phyloP scores from a whole-genome alignment of 2,888 invertebrate species.

The Hypolimnas misippus region DNA sequence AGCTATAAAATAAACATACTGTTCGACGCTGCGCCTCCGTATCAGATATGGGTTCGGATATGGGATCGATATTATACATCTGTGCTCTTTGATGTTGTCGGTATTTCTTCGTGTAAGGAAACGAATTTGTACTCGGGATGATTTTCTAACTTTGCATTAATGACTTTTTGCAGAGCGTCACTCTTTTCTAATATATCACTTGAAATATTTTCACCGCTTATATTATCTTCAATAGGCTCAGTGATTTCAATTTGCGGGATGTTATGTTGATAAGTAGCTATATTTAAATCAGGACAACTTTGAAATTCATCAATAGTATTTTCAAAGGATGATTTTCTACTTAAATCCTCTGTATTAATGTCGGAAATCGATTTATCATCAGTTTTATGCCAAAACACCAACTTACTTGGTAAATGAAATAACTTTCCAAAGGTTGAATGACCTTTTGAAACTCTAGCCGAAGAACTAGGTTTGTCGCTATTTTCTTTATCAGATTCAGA shows the following conservation, averaged over 20 bases:
- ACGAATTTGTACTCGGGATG: slow-evolving; percentile 76
- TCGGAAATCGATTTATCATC: slow-evolving; percentile 67
- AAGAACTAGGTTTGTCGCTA: slow-evolving; percentile 71
- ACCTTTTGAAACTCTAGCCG: slow-evolving; percentile 58
- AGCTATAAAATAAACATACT: slow-evolving; percentile 73
- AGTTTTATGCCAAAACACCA: slow-evolving; percentile 82
- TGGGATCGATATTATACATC: slow-evolving; percentile 61
- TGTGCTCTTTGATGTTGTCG: slow-evolving; percentile 72
- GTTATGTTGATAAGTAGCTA: slow-evolving; percentile 21
- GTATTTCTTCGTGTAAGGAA: slow-evolving; percentile 65
- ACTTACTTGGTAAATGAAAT: slow-evolving; percentile 81
- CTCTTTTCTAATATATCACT: slow-evolving; percentile 71
- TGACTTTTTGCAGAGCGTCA: slow-evolving; percentile 70
- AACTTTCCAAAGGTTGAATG: slow-evolving; percentile 72
- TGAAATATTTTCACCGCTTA: slow-evolving; percentile 53
- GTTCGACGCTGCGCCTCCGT: slow-evolving; percentile 54
- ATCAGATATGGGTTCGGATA: slow-evolving; percentile 27
- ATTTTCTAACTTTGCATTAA: slow-evolving; percentile 72
- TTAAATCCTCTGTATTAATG: slow-evolving; percentile 57
- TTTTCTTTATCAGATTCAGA: slow-evolving; percentile 53
- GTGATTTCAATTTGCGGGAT: slow-evolving; percentile 43
- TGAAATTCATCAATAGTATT: slow-evolving; percentile 62
- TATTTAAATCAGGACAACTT: slow-evolving; percentile 57
- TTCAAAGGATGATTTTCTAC: slow-evolving; percentile 65
- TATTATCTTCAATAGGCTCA: slow-evolving; percentile 52